A percentile compares a stretch with the other conserved stretches of the same genome.
Conservation (phyloP, 2,113 vertebrate species). For the Tachuris rubrigastra region DNA sequence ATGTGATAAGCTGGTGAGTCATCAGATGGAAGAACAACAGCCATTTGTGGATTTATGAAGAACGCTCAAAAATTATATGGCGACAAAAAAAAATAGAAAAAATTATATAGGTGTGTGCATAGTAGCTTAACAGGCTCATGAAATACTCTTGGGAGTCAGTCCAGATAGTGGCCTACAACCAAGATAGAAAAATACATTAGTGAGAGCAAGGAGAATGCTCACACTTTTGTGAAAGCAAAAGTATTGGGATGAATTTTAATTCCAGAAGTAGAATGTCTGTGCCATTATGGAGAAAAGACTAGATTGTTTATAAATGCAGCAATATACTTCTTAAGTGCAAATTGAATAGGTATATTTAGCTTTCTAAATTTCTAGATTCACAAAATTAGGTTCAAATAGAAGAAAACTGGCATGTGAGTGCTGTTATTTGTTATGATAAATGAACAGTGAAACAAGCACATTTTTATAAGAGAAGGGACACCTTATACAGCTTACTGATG, state of each 20-base stretch:
- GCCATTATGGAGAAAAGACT: background rate
- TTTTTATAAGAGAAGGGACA: background rate
- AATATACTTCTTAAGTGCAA: slow-evolving; percentile 22
- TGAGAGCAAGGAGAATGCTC: background rate
- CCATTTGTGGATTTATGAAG: background rate
- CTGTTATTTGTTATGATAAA: slow-evolving; percentile 21
- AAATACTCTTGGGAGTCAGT: background rate
- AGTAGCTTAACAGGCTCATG: background rate
- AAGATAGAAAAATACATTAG: background rate
- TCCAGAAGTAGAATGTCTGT: background rate
- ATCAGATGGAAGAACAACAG: background rate
- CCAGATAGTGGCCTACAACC: background rate
- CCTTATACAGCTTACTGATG: background rate
- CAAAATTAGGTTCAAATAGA: slow-evolving; percentile 27
- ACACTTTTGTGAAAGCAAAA: background rate
- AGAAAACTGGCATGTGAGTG: background rate
- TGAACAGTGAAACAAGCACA: background rate
- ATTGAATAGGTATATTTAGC: slow-evolving; percentile 36
- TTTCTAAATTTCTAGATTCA: slow-evolving; percentile 32
- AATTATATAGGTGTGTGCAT: background rate
- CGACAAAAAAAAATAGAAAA: background rate
- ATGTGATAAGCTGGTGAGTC: slow-evolving; percentile 9
- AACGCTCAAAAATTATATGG: background rate
- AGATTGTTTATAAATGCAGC: slow-evolving; percentile 32
- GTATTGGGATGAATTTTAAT: background rate